Evolutionary conservation across 2,113 vertebrate genomes (phyloP).

Genomic region (Uria lomvia): DNA sequence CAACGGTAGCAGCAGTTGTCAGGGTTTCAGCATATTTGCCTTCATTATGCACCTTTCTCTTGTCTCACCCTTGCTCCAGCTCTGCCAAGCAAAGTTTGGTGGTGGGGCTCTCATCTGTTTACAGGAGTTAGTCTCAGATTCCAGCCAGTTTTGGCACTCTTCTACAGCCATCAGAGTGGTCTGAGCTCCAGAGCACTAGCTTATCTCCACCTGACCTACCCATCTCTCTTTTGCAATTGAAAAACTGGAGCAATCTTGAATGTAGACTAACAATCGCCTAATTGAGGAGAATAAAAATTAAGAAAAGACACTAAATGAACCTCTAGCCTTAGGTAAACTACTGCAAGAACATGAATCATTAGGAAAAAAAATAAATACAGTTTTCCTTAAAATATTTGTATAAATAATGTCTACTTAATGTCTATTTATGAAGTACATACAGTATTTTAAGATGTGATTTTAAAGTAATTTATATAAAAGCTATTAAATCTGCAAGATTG

Average conservation of each 20-base stretch:
- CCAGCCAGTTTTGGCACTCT: not conserved
- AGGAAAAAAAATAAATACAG: not conserved
- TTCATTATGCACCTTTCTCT: not conserved
- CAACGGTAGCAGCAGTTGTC: accelerated
- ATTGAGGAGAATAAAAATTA: not conserved
- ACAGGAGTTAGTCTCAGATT: not conserved
- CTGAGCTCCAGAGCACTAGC: not conserved
- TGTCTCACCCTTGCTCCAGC: not conserved
- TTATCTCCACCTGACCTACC: not conserved
- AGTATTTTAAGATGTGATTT: not conserved
- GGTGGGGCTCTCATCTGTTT: not conserved
- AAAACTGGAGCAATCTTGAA: not conserved
- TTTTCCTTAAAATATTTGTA: not conserved
- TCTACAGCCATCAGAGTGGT: not conserved
- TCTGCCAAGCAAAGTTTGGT: not conserved
- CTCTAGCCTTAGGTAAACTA: not conserved
- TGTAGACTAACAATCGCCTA: not conserved
- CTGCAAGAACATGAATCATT: not conserved
- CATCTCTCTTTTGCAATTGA: not conserved
- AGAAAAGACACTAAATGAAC: not conserved
- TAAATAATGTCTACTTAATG: not conserved
- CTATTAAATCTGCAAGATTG: not conserved
- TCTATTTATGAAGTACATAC: not conserved
- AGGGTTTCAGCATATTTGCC: not conserved
- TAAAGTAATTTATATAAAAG: not conserved